Percentiles rank a stretch among this genome's conserved stretches.
Conservation (phyloP, 2,797 vertebrate genomes). For the Brachyalestes nurse region DNA sequence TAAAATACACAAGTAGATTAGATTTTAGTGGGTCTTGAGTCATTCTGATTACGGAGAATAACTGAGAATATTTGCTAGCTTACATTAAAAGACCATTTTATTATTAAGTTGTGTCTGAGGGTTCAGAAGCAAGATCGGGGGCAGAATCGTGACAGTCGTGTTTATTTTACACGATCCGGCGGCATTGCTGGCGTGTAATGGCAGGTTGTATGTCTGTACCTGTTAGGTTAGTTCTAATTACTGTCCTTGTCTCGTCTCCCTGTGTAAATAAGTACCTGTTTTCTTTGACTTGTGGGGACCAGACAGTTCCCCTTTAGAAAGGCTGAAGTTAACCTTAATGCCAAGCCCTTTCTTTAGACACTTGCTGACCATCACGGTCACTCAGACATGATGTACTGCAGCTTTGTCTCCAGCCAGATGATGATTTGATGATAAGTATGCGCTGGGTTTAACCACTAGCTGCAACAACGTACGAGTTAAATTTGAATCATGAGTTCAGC, state of each 20-base stretch:
- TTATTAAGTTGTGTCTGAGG: too few species aligned
- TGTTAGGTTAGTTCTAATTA: slow-evolving; percentile 6
- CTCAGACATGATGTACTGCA: slow-evolving; percentile 35
- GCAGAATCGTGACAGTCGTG: background rate
- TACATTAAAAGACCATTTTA: too few species aligned
- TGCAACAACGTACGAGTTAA: background rate
- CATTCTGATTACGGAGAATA: too few species aligned
- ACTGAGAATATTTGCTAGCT: too few species aligned
- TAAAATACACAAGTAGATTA: too few species aligned
- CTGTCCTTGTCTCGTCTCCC: background rate
- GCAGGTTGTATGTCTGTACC: background rate
- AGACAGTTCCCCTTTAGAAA: background rate
- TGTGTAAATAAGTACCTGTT: slow-evolving; percentile 8
- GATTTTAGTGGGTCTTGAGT: too few species aligned
- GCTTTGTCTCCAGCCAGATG: background rate
- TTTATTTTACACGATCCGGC: background rate
- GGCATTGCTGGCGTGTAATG: background rate
- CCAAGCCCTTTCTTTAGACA: background rate
- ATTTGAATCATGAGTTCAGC: slow-evolving; percentile 1
- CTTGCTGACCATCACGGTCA: background rate
- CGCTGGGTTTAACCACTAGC: slow-evolving; percentile 2
- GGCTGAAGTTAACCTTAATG: slow-evolving; percentile 14
- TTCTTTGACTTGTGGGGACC: background rate
- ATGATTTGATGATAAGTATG: background rate
- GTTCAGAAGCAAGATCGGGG: background rate